Evolutionary conservation across 2,888 invertebrate genomes (phyloP).

Genomic region (Lithophane leautieri): DNA sequence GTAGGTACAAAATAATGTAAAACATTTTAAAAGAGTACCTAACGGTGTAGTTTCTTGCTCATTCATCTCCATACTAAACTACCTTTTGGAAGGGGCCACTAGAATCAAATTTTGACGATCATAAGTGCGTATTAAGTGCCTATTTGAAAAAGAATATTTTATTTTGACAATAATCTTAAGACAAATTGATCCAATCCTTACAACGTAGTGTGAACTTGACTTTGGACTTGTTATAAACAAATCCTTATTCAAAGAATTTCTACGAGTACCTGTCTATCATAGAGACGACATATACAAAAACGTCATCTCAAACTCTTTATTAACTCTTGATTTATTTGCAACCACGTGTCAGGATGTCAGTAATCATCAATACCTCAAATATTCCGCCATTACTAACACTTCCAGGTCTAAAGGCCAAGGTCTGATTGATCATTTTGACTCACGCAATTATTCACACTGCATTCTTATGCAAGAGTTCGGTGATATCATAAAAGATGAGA

Average conservation of each 20-base stretch:
- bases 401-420: conserved; percentile 52
- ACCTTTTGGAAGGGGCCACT: too few species aligned
- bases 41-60: too few species aligned
- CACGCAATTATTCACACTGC: conserved; percentile 42
- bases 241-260: neutral
- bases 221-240: too few species aligned
- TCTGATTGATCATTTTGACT: conserved; percentile 55
- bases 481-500: conserved; percentile 39
- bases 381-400: conserved; percentile 41
- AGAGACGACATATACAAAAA: neutral
- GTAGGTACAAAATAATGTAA: too few species aligned
- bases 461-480: conserved; percentile 26
- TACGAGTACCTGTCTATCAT: neutral
- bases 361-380: conserved; percentile 35
- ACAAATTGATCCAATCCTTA: neutral
- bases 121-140: too few species aligned
- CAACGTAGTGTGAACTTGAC: neutral
- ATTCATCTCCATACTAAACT: too few species aligned
- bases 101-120: too few species aligned
- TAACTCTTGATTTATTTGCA: neutral
- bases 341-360: conserved; percentile 24
- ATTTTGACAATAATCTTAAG: neutral
- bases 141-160: too few species aligned
- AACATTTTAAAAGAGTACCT: too few species aligned
- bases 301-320: neutral